These are phyloP conservation scores for Baronia brevicornis DNA, from an alignment of 2,888 invertebrate genomes.

Conservation along the genomic window DNA sequence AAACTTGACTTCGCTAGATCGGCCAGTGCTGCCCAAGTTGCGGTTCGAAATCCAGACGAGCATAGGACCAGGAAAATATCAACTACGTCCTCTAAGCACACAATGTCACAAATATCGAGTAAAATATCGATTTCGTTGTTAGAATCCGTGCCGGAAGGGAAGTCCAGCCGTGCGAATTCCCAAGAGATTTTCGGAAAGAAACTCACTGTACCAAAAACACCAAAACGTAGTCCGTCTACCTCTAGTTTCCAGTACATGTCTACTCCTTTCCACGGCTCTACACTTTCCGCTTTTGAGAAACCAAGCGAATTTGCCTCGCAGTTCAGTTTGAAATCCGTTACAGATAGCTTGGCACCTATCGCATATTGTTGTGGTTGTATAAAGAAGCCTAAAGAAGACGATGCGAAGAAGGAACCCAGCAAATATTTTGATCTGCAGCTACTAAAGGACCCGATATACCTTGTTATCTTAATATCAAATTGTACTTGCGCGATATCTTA, in stretches of 20 bases:
- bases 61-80: slow-evolving; percentile 50
- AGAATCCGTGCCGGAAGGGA: slow-evolving; percentile 82
- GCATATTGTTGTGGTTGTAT: slow-evolving; percentile 56
- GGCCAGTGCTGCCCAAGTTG: slow-evolving; percentile 80
- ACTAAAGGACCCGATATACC: slow-evolving; percentile 85
- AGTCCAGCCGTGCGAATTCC: slow-evolving; percentile 46
- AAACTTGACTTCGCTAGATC: slow-evolving; percentile 75
- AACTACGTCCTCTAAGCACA: slow-evolving; percentile 53
- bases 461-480: slow-evolving; percentile 88
- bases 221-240: slow-evolving; percentile 82
- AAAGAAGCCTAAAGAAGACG: slow-evolving; percentile 44
- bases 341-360: slow-evolving; percentile 71
- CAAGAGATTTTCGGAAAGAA: slow-evolving; percentile 59
- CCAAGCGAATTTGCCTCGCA: slow-evolving; percentile 87
- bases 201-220: slow-evolving; percentile 59
- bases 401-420: slow-evolving; percentile 55
- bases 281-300: slow-evolving; percentile 84
- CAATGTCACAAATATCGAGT: slow-evolving; percentile 77
- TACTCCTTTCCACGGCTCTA: slow-evolving; percentile 90
- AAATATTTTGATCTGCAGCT: slow-evolving; percentile 85
- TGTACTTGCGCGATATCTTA: slow-evolving; percentile 91
- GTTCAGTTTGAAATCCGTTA: slow-evolving; percentile 82
- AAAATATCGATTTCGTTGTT: slow-evolving; percentile 68
- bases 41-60: slow-evolving; percentile 66
- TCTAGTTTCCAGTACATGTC: slow-evolving; percentile 90